Evolutionary conservation across 2,797 vertebrate genomes (phyloP).

Genomic region (Cyclopterus lumpus): DNA sequence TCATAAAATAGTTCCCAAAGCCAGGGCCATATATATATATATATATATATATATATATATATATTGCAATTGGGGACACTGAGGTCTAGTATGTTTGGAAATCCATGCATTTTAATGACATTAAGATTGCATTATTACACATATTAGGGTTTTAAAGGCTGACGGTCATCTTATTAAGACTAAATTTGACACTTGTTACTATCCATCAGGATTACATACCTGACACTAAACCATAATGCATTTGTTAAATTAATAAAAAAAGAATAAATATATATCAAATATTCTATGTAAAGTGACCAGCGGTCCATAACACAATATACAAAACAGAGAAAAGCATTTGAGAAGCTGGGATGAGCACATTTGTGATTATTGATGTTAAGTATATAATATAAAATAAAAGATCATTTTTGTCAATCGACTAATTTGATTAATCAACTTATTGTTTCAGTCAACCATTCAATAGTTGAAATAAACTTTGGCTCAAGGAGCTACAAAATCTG

Average conservation of each 20-base stretch:
- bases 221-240: neutral
- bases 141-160: neutral
- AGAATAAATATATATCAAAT: neutral
- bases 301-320: neutral
- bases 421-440: neutral
- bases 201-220: neutral
- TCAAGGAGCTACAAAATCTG: neutral
- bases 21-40: neutral
- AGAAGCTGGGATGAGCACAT: neutral
- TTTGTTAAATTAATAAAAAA: neutral
- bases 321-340: neutral
- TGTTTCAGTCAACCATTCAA: neutral
- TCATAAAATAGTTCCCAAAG: neutral
- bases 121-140: neutral
- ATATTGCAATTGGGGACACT: neutral
- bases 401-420: neutral
- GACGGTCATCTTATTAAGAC: neutral
- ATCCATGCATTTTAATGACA: neutral
- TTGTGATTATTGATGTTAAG: neutral
- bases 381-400: neutral
- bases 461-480: neutral
- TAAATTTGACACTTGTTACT: neutral
- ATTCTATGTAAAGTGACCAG: neutral
- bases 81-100: neutral
- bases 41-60: no score